Percentiles rank a stretch among this genome's conserved stretches.
These are phyloP conservation scores for Germaria angustata DNA, from an alignment of 2,888 invertebrate genomes.

Conservation along the genomic window DNA sequence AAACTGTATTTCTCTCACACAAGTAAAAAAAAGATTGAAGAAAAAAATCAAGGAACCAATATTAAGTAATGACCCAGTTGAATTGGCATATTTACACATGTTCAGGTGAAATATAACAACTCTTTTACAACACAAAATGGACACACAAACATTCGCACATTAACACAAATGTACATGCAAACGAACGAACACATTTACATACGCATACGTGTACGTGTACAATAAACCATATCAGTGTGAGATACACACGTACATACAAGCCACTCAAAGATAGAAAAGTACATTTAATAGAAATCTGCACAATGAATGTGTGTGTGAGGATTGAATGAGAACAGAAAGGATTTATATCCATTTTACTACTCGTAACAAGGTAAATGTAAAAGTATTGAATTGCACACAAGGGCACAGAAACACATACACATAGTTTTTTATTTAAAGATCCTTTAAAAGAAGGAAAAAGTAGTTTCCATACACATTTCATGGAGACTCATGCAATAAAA, in stretches of 20 bases:
- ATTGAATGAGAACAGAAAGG: neutral
- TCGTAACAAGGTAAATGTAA: constrained; percentile 9
- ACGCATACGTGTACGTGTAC: neutral
- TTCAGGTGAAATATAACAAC: constrained; percentile 45
- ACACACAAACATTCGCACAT: neutral
- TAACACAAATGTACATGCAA: neutral
- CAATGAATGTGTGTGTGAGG: neutral
- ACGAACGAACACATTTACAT: neutral
- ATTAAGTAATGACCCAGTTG: constrained; percentile 56
- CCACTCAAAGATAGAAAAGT: constrained; percentile 14
- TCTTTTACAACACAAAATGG: constrained; percentile 6
- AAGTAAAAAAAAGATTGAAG: too few species aligned
- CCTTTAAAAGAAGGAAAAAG: neutral
- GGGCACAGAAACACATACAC: neutral
- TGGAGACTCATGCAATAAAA: neutral
- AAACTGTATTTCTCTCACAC: neutral
- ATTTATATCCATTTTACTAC: neutral
- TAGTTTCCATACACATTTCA: neutral
- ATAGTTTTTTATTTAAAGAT: neutral
- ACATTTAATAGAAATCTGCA: constrained; percentile 25
- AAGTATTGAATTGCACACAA: constrained; percentile 24
- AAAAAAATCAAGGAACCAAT: constrained; percentile 47
- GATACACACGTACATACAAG: neutral
- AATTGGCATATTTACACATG: constrained; percentile 38
- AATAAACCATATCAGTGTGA: neutral